phyloP scores from a whole-genome alignment of 2,113 vertebrate genomes.

The Oreochromis aureus region DNA sequence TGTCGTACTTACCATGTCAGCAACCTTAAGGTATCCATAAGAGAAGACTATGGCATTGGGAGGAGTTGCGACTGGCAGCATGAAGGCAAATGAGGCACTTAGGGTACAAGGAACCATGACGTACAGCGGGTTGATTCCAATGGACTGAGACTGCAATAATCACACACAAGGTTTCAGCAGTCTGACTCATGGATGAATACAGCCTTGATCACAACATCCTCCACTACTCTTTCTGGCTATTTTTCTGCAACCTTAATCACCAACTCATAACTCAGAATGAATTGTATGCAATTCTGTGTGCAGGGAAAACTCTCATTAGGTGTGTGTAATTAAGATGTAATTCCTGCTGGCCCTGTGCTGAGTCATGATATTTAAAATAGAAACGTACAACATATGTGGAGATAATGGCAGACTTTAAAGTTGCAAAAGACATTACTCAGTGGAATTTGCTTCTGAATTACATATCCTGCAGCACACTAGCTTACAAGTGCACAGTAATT shows the following conservation, averaged over 20 bases:
- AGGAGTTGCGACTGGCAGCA: conserved; percentile 93
- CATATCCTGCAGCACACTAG: conserved; percentile 11
- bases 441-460: conserved; percentile 45
- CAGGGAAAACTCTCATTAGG: conserved; percentile 47
- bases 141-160: conserved; percentile 80
- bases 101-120: conserved; percentile 93
- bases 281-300: conserved; percentile 14
- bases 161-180: conserved; percentile 30
- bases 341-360: conserved; percentile 40
- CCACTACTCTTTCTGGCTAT: conserved; percentile 7
- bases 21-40: conserved; percentile 85
- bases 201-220: conserved; percentile 25
- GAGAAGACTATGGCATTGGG: conserved; percentile 95
- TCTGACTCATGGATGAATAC: conserved; percentile 13
- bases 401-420: conserved; percentile 46
- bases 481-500: conserved; percentile 38
- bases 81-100: conserved; percentile 94
- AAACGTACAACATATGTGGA: conserved; percentile 17
- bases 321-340: conserved; percentile 55
- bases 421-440: conserved; percentile 17
- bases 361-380: conserved; percentile 57
- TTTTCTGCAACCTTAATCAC: conserved; percentile 41
- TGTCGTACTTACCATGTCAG: conserved; percentile 88
- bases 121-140: conserved; percentile 88
- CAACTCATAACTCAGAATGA: conserved; percentile 44